phyloP scores from a whole-genome alignment of 2,888 invertebrate species.

The Sarcophaga variegata region DNA sequence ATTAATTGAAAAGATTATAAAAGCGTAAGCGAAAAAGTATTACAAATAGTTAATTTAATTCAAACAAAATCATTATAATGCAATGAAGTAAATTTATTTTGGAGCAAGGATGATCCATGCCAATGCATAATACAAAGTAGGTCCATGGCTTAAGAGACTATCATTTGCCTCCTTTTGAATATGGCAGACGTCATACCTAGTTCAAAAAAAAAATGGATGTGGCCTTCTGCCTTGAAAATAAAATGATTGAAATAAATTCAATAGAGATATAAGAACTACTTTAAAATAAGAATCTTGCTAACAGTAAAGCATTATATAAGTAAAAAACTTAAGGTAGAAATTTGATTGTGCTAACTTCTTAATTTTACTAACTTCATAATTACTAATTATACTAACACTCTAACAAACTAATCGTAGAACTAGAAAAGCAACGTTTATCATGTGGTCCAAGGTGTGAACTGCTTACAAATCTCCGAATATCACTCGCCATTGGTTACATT shows the following conservation, averaged over 20 bases:
- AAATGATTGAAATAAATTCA: too few relatives aligned
- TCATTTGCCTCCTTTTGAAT: too few relatives aligned
- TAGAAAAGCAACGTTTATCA: conserved; percentile 28
- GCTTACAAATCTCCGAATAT: conserved; percentile 31
- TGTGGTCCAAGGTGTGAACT: conserved; percentile 27
- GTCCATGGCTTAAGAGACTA: too few relatives aligned
- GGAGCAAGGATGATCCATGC: not conserved
- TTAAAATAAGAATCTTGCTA: not conserved
- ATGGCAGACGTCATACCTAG: too few relatives aligned
- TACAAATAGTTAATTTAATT: not conserved
- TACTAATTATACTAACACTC: too few relatives aligned
- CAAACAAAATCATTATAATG: not conserved
- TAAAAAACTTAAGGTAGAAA: conserved; percentile 1
- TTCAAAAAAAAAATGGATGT: too few relatives aligned
- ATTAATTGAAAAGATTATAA: not conserved
- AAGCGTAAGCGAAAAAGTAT: conserved; percentile 10
- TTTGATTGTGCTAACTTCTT: conserved; percentile 2
- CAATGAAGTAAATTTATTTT: not conserved
- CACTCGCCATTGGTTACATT: conserved; percentile 36
- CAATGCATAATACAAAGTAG: not conserved
- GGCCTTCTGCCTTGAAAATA: too few relatives aligned
- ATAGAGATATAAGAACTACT: not conserved
- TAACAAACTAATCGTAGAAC: conserved; percentile 10
- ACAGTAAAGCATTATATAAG: conserved; percentile 12
- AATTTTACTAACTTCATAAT: not conserved